These are phyloP conservation scores for Aphidius gifuensis DNA, from an alignment of 1,140 invertebrate species.

Conservation along the genomic window DNA sequence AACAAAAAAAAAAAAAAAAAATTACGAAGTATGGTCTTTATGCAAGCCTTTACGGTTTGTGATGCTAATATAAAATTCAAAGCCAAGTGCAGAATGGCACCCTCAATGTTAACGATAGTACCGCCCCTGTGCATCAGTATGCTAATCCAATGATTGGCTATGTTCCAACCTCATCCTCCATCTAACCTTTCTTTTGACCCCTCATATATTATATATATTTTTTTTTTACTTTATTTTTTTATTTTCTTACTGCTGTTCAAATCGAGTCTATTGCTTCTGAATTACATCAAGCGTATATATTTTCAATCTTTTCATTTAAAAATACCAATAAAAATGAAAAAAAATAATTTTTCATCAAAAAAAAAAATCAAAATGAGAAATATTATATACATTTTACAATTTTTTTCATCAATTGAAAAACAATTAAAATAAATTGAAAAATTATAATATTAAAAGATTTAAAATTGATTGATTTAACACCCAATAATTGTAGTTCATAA, in stretches of 20 bases:
- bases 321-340: no score
- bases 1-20: background rate
- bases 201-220: slow-evolving; percentile 21
- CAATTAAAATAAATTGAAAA: no score
- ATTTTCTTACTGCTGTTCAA: background rate
- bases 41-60: slow-evolving; percentile 5
- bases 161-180: slow-evolving; percentile 43
- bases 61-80: slow-evolving; percentile 48
- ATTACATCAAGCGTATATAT: no score
- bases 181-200: slow-evolving; percentile 22
- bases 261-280: no score
- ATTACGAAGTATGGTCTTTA: slow-evolving; percentile 3
- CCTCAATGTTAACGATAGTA: slow-evolving; percentile 48
- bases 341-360: no score
- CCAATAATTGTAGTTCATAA: no score
- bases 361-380: no score
- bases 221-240: background rate
- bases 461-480: no score
- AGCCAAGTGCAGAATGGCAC: slow-evolving; percentile 45
- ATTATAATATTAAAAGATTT: no score
- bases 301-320: no score
- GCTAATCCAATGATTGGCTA: slow-evolving; percentile 56
- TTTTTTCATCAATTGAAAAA: no score
- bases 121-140: slow-evolving; percentile 53
- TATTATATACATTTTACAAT: no score